Base-by-base conservation (phyloP, 2,113 vertebrate genomes). In the Myrmecophaga tridactyla region DNA sequence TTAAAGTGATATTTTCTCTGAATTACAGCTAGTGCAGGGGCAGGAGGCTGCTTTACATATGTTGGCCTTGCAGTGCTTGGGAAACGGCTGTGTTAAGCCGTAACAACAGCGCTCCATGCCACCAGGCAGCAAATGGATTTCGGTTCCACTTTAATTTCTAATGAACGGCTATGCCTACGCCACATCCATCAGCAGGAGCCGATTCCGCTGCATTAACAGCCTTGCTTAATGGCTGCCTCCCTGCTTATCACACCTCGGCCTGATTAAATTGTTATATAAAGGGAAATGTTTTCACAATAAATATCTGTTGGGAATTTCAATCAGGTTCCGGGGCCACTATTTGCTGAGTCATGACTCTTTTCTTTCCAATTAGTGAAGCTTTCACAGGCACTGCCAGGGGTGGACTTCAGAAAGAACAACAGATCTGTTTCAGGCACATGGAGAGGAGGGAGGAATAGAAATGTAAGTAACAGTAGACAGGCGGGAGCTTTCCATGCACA, bases 261-360 rank as follows among this genome's bases (percentile, higher is more conserved):
- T 96, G 97, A 98, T 96, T 97, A 96, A 95, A 96, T 90, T 95
- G 95, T 96, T 97, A 94, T 67, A 92, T 87, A 96, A 97, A 96
- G 95, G 89, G 90, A 96, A 94, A 95, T 96, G 88, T 96, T 97
- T 97, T 88, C 90, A 94, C 48, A 97, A 91, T 95, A 96, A 96
- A 93, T 96, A 97, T 93, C 96, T 93, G 75, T 87, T 1, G 6
- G 90, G 97, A 97, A 97, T 97, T 97, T 96, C 89, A 97, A 36
- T 95, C 90, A 60, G 65, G 85, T 94, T 92, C 91, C 86, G 58
- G 88, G 78, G 36, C 84, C 76, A 69, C 75, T 18, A 1, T 34
- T n/a, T 80, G 95, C 94, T 92, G 92, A 96, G 56, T 93, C 86
- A 76, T 39, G 63, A 31, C 82, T 91, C 95, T 89, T 92, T 92